phyloP scores from a whole-genome alignment of 2,113 vertebrate species.

The Dipodomys merriami region DNA sequence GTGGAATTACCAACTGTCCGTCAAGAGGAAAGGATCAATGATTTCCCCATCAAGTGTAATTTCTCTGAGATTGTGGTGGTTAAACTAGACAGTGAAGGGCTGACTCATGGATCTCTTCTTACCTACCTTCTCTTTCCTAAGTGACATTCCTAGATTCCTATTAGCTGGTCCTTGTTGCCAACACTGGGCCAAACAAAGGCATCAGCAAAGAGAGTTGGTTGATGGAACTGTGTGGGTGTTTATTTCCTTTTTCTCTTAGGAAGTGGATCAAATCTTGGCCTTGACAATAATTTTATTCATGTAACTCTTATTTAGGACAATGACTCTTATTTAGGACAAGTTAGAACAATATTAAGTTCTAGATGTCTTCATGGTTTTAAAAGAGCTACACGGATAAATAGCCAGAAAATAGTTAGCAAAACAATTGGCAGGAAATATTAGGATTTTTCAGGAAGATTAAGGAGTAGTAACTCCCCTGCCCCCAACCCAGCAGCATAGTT shows the following conservation, averaged over 20 bases:
- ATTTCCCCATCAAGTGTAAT: not conserved
- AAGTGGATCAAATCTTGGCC: not conserved
- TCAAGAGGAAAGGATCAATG: not conserved
- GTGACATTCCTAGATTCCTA: slow-evolving; percentile 9
- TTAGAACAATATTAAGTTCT: not conserved
- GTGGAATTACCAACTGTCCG: not conserved
- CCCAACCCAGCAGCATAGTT: not conserved
- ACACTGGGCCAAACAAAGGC: not conserved
- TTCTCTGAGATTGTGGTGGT: not conserved
- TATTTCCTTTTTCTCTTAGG: not conserved
- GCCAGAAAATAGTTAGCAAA: slow-evolving; percentile 12
- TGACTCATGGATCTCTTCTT: not conserved
- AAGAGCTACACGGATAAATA: too few species aligned
- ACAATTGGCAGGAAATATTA: slow-evolving; percentile 54
- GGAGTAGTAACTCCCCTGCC: not conserved
- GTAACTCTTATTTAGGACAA: not conserved
- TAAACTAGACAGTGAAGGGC: not conserved
- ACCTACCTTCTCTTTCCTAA: too few species aligned
- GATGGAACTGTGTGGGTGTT: not conserved
- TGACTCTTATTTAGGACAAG: not conserved
- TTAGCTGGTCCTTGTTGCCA: not conserved
- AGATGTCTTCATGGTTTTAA: slow-evolving; percentile 14
- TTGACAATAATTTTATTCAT: not conserved
- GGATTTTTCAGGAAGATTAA: slow-evolving; percentile 50
- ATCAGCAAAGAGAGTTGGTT: slow-evolving; percentile 10